Percentiles rank a stretch among this genome's conserved stretches.
Evolutionary conservation across 1,140 invertebrate genomes (phyloP).

Genomic region (Teleogryllus occipitalis): DNA sequence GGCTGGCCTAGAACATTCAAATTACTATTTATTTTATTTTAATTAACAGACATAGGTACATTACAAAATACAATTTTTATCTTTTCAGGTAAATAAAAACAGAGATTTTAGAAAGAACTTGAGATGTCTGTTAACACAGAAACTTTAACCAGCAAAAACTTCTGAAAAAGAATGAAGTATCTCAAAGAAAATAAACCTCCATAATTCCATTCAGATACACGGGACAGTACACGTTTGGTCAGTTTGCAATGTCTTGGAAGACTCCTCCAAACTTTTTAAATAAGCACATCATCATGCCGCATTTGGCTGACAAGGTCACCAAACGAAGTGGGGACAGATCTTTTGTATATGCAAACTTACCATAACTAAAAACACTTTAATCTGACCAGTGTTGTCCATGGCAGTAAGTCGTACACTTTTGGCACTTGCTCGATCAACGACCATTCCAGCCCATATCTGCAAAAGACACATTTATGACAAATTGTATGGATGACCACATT

Average conservation of each 20-base stretch:
- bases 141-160: too few species aligned
- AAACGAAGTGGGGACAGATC: too few species aligned
- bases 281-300: not conserved
- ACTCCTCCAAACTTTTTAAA: not conserved
- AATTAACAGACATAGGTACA: not conserved
- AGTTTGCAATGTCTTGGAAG: not conserved
- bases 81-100: too few species aligned
- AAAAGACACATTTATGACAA: constrained; percentile 24
- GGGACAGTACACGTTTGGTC: not conserved
- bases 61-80: too few species aligned
- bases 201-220: too few species aligned
- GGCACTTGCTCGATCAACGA: constrained; percentile 70
- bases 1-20: constrained; percentile 51
- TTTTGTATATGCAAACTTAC: constrained; percentile 10
- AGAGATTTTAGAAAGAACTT: not conserved
- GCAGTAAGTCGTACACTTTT: constrained; percentile 86
- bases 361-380: constrained; percentile 80
- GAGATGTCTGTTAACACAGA: not conserved
- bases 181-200: too few species aligned
- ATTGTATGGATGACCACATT: constrained; percentile 4
- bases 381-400: constrained; percentile 68
- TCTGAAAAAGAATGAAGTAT: too few species aligned
- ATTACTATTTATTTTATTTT: not conserved
- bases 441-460: constrained; percentile 84
- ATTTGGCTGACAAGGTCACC: not conserved